Evolutionary conservation across 2,797 vertebrate species (phyloP), one percentile per base, ranked within the genome.

Genomic region (Iguana delicatissima): DNA sequence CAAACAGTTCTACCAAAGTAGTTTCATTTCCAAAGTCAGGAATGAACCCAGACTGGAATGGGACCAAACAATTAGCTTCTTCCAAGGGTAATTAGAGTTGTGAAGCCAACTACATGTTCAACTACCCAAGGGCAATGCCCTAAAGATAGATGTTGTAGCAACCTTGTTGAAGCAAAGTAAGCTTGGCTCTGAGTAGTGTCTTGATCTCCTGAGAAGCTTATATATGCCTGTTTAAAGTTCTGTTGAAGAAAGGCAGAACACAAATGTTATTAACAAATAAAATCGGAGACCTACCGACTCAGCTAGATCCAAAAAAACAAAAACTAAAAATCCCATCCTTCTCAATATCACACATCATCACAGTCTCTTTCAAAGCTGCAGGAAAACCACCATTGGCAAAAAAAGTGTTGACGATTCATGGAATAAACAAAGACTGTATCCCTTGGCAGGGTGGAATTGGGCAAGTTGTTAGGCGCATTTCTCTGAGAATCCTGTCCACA

Each of bases 291-390:
- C 50, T 79, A 24, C 22, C 32, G 16, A 77, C 16, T 87, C 42
- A 87, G 77, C 2, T 20, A 29, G 16, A 46, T 3, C 29, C n/a
- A 26, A 35, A 10, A 13, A 20, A 46, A 46, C 42, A 46, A 46
- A 46, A 46, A 46, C 42, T 46, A 46, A 46, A 46, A 77, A n/a
- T 3, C 10, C 10, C 22, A 64, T 10, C 83, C 32, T 32, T 29
- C 42, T 46, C 26, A 85, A 8, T 72, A 52, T n/a, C 20, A 62
- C 42, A 85, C 42, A 64, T 55, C 57, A 38, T 35, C 57, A 77
- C 20, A 2, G 12, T 52, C 64, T 87, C 62, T 88, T 88, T 69
- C 77, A 72, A 29, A 88, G 46, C 38, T 72, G 77, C 69, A 80
- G 10, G 50, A n/a, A 72, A 81, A 72, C 22, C 35, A 73, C 4